Percentiles rank a stretch among this genome's conserved stretches.
Evolutionary conservation across 2,888 invertebrate species (phyloP).

Genomic region (Agrotis puta): DNA sequence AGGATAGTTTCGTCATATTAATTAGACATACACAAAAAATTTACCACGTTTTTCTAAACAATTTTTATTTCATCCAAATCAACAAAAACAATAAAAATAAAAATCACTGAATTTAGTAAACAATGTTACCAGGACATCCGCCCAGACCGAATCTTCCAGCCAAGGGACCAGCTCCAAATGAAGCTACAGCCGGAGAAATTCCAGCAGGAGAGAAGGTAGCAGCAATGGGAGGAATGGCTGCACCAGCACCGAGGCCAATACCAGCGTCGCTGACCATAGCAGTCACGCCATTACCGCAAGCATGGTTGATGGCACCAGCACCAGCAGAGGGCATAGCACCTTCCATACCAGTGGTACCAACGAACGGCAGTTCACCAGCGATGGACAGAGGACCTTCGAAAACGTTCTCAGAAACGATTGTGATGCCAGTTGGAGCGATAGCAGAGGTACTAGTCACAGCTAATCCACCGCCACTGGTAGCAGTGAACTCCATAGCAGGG

Average conservation of each 20-base stretch:
- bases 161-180: slow-evolving; percentile 23
- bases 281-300: slow-evolving; percentile 72
- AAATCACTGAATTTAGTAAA: slow-evolving; percentile 39
- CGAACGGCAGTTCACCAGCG: slow-evolving; percentile 76
- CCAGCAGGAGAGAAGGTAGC: slow-evolving; percentile 32
- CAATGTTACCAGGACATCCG: slow-evolving; percentile 24
- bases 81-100: slow-evolving; percentile 16
- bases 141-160: slow-evolving; percentile 26
- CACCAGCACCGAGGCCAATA: slow-evolving; percentile 25
- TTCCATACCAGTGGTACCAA: slow-evolving; percentile 74
- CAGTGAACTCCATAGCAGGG: slow-evolving; percentile 64
- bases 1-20: no score
- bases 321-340: slow-evolving; percentile 75
- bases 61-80: slow-evolving; percentile 35
- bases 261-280: slow-evolving; percentile 65
- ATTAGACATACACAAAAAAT: slow-evolving; percentile 5
- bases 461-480: slow-evolving; percentile 75
- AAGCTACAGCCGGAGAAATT: slow-evolving; percentile 8
- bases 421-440: slow-evolving; percentile 73
- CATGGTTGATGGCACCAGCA: slow-evolving; percentile 72
- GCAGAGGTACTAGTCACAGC: slow-evolving; percentile 73
- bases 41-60: not conserved
- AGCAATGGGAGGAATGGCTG: slow-evolving; percentile 47
- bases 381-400: slow-evolving; percentile 74
- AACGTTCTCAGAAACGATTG: slow-evolving; percentile 74